Evolutionary conservation across 2,113 vertebrate species (phyloP).

Genomic region (Maccullochella peelii): DNA sequence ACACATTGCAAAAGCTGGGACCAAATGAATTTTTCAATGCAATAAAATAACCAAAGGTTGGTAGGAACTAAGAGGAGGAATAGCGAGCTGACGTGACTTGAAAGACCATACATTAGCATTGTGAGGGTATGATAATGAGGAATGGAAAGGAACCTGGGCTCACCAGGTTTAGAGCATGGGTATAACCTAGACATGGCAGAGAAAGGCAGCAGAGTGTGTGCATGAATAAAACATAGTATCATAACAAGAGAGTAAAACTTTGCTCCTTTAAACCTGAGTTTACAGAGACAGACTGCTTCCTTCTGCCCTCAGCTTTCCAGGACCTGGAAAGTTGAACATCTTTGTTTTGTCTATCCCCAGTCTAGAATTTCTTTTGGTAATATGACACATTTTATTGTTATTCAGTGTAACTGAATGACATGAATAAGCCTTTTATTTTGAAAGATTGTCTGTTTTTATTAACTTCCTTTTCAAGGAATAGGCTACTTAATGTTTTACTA

Average conservation of each 20-base stretch:
- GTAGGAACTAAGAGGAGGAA: not conserved
- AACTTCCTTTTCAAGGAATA: conserved; percentile 5
- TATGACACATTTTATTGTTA: not conserved
- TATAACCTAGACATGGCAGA: not conserved
- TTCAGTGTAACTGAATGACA: not conserved
- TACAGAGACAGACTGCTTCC: conserved; percentile 4
- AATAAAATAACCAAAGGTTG: conserved; percentile 11
- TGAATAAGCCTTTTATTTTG: not conserved
- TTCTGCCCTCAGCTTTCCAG: not conserved
- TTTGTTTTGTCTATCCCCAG: not conserved
- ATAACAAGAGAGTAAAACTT: conserved; percentile 26
- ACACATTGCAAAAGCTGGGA: not conserved
- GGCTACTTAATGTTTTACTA: not conserved
- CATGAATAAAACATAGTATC: conserved; percentile 61
- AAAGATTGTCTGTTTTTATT: not conserved
- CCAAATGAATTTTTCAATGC: not conserved
- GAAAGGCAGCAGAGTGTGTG: not conserved
- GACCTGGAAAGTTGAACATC: not conserved
- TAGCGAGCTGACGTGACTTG: not conserved
- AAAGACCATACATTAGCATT: conserved; percentile 26
- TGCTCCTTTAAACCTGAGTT: conserved; percentile 8
- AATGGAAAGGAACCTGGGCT: conserved; percentile 6
- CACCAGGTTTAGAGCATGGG: not conserved
- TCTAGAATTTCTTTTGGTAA: not conserved
- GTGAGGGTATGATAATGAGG: conserved; percentile 14